Conservation (phyloP, 2,888 invertebrate genomes). For the Hedya salicella region DNA sequence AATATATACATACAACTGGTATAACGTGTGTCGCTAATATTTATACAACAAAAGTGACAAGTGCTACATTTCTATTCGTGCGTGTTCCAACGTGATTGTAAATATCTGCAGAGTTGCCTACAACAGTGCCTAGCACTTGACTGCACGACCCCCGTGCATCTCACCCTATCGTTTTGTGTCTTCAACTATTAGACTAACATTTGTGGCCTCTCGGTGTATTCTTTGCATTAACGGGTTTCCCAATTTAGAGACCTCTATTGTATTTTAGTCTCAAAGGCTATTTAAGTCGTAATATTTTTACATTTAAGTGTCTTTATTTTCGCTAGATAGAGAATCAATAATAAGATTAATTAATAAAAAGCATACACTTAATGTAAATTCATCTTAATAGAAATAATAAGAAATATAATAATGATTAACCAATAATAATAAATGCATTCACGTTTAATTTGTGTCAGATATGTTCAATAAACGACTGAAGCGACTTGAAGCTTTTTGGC, state of each 20-base stretch:
- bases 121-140: constrained; percentile 38
- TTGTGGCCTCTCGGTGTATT: constrained; percentile 41
- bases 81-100: constrained; percentile 1
- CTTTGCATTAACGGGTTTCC: constrained; percentile 27
- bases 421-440: constrained; percentile 24
- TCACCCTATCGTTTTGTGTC: constrained; percentile 22
- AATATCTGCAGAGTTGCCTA: constrained; percentile 28
- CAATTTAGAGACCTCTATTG: constrained; percentile 17
- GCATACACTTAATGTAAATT: constrained; percentile 41
- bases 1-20: no score
- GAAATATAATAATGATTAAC: constrained; percentile 26
- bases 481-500: constrained; percentile 61
- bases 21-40: no score
- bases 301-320: constrained; percentile 32
- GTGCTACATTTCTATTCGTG: constrained; percentile 18
- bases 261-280: constrained; percentile 31
- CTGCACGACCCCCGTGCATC: constrained; percentile 24
- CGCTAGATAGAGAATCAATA: constrained; percentile 43
- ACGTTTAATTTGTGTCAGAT: constrained; percentile 25
- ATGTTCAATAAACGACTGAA: constrained; percentile 45
- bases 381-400: constrained; percentile 31
- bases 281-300: constrained; percentile 30
- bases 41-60: background rate
- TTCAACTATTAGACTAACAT: constrained; percentile 32
- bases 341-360: constrained; percentile 33